phyloP scores from a whole-genome alignment of 2,113 vertebrate genomes.

The Microtus pennsylvanicus region DNA sequence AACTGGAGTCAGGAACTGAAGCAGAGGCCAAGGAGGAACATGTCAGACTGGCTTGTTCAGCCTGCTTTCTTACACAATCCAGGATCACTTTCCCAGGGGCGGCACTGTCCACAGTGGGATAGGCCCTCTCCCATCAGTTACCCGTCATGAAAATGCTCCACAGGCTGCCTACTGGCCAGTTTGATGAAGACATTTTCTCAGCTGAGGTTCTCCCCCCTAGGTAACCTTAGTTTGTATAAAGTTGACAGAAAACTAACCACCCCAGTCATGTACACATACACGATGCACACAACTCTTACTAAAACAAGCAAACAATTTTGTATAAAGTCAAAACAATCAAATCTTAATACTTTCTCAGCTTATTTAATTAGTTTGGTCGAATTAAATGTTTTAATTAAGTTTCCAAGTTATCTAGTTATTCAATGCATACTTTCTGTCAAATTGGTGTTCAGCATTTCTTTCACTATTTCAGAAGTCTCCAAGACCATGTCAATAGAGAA shows the following conservation, averaged over 20 bases:
- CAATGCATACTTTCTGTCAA: slow-evolving; percentile 20
- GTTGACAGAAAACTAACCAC: background rate
- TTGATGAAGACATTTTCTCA: background rate
- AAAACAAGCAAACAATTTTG: slow-evolving; percentile 5
- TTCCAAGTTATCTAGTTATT: slow-evolving; percentile 24
- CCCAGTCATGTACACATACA: background rate
- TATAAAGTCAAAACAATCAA: background rate
- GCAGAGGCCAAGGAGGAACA: background rate
- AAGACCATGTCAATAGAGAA: background rate
- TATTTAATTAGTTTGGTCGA: background rate
- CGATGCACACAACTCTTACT: background rate
- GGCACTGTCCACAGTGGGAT: background rate
- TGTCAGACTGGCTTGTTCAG: background rate
- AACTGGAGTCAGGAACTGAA: background rate
- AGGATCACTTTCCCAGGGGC: background rate
- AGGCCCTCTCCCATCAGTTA: background rate
- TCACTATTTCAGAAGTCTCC: slow-evolving; percentile 6
- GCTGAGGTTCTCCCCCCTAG: background rate
- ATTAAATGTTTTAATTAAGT: slow-evolving; percentile 38
- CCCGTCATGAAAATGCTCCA: background rate
- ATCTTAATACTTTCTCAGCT: background rate
- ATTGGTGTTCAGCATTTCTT: slow-evolving; percentile 2
- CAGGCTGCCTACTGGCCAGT: background rate
- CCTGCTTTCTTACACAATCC: background rate
- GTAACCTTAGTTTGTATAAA: background rate